Evolutionary conservation across 1,140 invertebrate species (phyloP), one percentile per base, ranked within the genome.

Genomic region (Anastrepha obliqua): DNA sequence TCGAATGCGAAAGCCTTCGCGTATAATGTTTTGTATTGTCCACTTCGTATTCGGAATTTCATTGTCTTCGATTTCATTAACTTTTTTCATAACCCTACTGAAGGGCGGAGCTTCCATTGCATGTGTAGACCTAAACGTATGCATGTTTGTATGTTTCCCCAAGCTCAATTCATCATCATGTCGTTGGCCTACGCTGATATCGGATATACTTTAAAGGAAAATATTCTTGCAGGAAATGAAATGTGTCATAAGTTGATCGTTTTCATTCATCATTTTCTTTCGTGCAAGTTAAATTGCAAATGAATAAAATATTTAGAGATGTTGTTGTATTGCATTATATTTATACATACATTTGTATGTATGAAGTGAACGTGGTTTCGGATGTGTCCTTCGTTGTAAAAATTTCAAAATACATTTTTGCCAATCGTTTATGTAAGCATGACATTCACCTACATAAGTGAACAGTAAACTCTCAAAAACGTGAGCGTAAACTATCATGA

Each of bases 231-330:
- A 87, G 91, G 91, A 92, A 92, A 92, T 92, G 91, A 92, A 91
- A 92, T 92, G 90, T 92, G 91, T 92, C 91, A 92, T 91, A 91
- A 92, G 89, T 88, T 90, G 91, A 91, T 91, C 91, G 91, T 85
- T 91, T 91, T 91, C 91, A 92, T 92, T 92, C 91, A 92, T 92
- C 91, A 92, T 92, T 91, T 90, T 89, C 90, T 91, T 81, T 55
- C 42, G 17, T 11, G 6, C n/a, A n/a, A 81, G 44, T 81, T 58
- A 55, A 62, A 62, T 13, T 15, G 4, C 4, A 62, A 62, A 55
- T 55, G 11, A 6, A 55, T 55, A 55, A 13, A 3, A 67, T 67
- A 67, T 67, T 67, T 67, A 1, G 3, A 42, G 11, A 47, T 9
- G 29, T n/a, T n/a, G 2, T 47, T 47, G 17, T 42, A 42, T 67